Conservation (phyloP, 2,113 vertebrate species). For the Myiozetetes cayanensis region DNA sequence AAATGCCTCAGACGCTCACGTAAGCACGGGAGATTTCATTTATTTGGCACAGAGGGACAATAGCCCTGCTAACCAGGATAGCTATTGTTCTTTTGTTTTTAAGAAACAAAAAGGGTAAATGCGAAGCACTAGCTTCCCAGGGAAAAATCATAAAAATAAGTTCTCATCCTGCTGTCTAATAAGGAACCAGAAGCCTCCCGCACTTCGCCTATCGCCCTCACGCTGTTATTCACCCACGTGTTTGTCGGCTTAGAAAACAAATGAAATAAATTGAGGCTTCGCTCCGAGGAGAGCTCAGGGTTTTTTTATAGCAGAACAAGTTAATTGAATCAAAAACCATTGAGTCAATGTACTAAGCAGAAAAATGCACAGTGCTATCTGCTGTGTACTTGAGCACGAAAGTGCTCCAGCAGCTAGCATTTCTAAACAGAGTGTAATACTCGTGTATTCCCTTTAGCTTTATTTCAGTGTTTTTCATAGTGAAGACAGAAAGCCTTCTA, state of each 20-base stretch:
- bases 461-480: background rate
- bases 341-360: background rate
- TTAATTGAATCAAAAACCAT: background rate
- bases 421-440: background rate
- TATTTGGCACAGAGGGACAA: slow-evolving; percentile 41
- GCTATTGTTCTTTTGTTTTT: slow-evolving; percentile 67
- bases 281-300: background rate
- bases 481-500: background rate
- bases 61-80: slow-evolving; percentile 34
- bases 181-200: background rate
- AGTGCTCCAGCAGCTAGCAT: background rate
- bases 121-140: slow-evolving; percentile 14
- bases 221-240: background rate
- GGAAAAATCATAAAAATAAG: slow-evolving; percentile 55
- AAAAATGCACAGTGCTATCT: background rate
- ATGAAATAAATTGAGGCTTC: background rate
- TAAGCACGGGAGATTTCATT: slow-evolving; percentile 51
- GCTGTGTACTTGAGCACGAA: background rate
- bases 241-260: background rate
- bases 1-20: background rate
- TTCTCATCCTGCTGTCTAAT: slow-evolving; percentile 52
- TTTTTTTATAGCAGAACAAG: background rate
- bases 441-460: background rate
- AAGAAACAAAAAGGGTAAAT: slow-evolving; percentile 54
- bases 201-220: background rate